Base-by-base conservation (phyloP, 2,797 vertebrate species). In the Tachyglossus aculeatus region DNA sequence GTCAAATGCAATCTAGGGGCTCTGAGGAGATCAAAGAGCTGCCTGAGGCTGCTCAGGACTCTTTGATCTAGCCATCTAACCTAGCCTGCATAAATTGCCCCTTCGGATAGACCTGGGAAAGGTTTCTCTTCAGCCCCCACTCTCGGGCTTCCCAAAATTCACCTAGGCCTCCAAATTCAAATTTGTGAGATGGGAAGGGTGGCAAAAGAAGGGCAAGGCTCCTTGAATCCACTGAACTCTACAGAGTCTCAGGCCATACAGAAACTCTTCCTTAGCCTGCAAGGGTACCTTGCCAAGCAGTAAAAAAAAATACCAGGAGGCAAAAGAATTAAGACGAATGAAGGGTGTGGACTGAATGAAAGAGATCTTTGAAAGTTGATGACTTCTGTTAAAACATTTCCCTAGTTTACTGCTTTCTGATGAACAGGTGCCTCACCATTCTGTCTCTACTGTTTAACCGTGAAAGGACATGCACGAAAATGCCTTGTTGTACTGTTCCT, bases 281-380 rank as follows among this genome's bases (percentile, higher is more conserved):
- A 53, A 83, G 82, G 85, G 83, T 86, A 84, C 85, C 80, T 81
- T 73, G 67, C 77, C 82, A 81, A 79, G 67, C 78, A 72, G 73
- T 74, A 38, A 77, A 50, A n/a, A 8, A 75, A 77, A 15, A 0
- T 34, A 15, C 19, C 66, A 51, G 31, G 63, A 76, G 71, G 66
- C 85, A 80, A 71, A 83, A 62, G 64, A 85, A 73, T 86, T 86
- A 81, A 68, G 82, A 38, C 69, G 52, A 74, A 62, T 68, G 67
- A 87, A 71, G 77, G 71, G 84, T 39, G 48, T 65, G 47, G 52
- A 62, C 10, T 72, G 66, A 34, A 44, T 84, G 50, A 82, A 90
- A 85, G 68, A 79, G 74, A 56, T 78, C n/a, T 48, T 1, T 15
- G 71, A 80, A 88, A 77, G 54, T 60, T 75, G 79, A 61, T 27